These are phyloP conservation scores for Seriola quinqueradiata DNA, from an alignment of 2,113 vertebrate genomes.

Conservation along the genomic window DNA sequence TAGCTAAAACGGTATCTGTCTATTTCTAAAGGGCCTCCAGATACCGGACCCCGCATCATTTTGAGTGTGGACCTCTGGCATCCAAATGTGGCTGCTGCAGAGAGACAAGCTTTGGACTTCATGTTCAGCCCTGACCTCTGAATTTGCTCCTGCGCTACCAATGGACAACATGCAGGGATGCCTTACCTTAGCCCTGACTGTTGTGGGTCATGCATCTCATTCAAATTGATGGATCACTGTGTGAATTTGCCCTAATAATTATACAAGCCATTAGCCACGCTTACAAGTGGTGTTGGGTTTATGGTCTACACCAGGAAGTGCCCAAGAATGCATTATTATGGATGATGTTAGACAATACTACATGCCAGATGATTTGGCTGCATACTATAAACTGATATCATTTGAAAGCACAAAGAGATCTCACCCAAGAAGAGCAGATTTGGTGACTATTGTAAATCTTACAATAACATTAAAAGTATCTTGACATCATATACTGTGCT, in stretches of 20 bases:
- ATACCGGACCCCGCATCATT: conserved; percentile 88
- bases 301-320: conserved; percentile 36
- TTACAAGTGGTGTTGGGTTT: conserved; percentile 41
- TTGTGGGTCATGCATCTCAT: conserved; percentile 50
- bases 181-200: conserved; percentile 60
- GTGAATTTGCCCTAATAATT: conserved; percentile 56
- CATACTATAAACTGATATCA: conserved; percentile 17
- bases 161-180: conserved; percentile 49
- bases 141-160: conserved; percentile 44
- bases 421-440: conserved; percentile 6
- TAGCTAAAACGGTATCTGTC: background rate
- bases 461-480: background rate
- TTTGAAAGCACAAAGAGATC: conserved; percentile 38
- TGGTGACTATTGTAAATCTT: conserved; percentile 26
- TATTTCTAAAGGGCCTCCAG: conserved; percentile 80
- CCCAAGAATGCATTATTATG: conserved; percentile 5
- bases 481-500: conserved; percentile 17
- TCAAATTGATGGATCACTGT: conserved; percentile 68
- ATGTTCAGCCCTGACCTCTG: conserved; percentile 88
- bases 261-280: conserved; percentile 50
- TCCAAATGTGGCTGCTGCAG: conserved; percentile 91
- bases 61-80: conserved; percentile 93
- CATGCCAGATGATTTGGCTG: background rate
- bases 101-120: conserved; percentile 91
- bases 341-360: conserved; percentile 8